phyloP scores from a whole-genome alignment of 2,888 invertebrate species.

The Schrankia costaestrigalis region DNA sequence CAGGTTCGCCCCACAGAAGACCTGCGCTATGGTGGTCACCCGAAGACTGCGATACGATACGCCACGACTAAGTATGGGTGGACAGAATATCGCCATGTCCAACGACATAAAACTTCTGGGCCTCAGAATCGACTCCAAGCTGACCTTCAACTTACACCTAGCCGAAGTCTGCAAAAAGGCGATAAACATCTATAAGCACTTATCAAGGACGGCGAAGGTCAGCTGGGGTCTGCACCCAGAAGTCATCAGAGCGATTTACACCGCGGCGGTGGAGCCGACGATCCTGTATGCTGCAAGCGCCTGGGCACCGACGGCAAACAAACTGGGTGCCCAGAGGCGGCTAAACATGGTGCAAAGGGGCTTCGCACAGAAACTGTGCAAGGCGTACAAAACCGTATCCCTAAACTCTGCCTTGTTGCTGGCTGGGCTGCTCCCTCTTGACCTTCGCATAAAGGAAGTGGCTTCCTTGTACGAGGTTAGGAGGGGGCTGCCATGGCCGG shows the following conservation, averaged over 20 bases:
- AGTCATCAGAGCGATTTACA: not conserved
- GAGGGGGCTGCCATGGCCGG: not conserved
- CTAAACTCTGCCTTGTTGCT: not conserved
- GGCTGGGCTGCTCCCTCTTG: constrained; percentile 3
- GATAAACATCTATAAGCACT: no score
- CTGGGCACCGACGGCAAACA: no score
- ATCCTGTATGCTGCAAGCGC: no score
- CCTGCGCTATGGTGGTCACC: not conserved
- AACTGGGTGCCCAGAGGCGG: no score
- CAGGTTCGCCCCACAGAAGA: not conserved
- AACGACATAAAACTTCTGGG: constrained; percentile 1
- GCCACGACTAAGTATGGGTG: constrained; percentile 1
- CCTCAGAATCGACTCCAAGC: not conserved
- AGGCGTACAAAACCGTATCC: constrained; percentile 4
- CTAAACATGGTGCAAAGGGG: not conserved
- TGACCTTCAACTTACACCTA: not conserved
- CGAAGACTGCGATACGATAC: not conserved
- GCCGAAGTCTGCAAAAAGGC: not conserved
- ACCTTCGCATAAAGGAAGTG: constrained; percentile 4
- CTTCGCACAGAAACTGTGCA: constrained; percentile 3
- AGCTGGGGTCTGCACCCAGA: no score
- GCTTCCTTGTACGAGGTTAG: constrained; percentile 1
- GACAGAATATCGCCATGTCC: not conserved
- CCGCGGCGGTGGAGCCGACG: no score
- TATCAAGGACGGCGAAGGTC: no score